Evolutionary conservation across 1,140 invertebrate genomes (phyloP), one percentile per base, ranked within the genome.

Genomic region (Drosophila ogumai): DNA sequence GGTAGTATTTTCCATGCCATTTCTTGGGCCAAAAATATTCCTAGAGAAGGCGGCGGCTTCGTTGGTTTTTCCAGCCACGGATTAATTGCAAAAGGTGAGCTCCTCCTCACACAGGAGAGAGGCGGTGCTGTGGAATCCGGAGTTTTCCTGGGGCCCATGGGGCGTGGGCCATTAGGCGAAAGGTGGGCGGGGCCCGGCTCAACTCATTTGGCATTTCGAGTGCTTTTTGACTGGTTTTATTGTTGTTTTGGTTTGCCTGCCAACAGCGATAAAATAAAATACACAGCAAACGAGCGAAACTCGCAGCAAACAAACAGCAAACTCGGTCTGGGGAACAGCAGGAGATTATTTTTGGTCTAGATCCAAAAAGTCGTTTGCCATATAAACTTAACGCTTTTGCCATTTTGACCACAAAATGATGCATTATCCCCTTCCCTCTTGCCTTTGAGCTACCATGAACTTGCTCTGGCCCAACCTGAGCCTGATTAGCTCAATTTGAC

Each of bases 191-290:
- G 74, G 57, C 69, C 69, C 41, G 34, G 59, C 61, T 65, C 61
- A 86, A 82, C 84, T 88, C 84, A 88, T 88, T 88, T 88, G 84
- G 84, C 85, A 88, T 88, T 88, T 88, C 85, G 84, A 88, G 80
- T 88, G 84, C 84, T 88, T 90, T 88, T 90, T 88, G 84, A 90
- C 80, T 88, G 84, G 75, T 88, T 88, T 88, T 88, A 87, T 88
- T 88, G 77, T 86, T 86, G 78, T 86, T 86, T 78, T 71, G 75
- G 75, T 54, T 69, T 69, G 52, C 59, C 38, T 86, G 84, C 85
- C 85, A 88, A 88, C 55, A 88, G 77, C 85, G 85, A 90, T 90
- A 90, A 88, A 88, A 88, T 90, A 90, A 88, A 88, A 82, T 90
- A 90, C 85, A 90, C 77, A 72, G 66, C 77, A 88, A 88, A 88